Evolutionary conservation across 2,888 invertebrate genomes (phyloP).

Genomic region (Pomacea canaliculata): DNA sequence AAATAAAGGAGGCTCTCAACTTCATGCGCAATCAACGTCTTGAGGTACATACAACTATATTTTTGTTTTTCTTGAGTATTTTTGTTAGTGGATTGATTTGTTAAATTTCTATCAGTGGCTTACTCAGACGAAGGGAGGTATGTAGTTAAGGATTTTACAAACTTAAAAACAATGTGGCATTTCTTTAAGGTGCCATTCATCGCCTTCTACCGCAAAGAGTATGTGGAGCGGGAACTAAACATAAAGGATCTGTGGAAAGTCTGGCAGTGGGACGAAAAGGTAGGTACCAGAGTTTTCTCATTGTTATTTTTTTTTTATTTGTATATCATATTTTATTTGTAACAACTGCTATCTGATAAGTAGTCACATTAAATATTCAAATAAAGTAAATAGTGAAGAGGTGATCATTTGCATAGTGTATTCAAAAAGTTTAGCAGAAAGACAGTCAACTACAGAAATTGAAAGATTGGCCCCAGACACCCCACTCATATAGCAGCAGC

Average conservation of each 20-base stretch:
- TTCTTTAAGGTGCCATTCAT: slow-evolving; percentile 88
- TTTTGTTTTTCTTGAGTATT: not conserved
- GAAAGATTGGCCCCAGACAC: too few species aligned
- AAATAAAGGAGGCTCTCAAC: slow-evolving; percentile 93
- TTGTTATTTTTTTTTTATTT: too few species aligned
- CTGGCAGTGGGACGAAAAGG: slow-evolving; percentile 94
- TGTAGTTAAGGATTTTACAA: not conserved
- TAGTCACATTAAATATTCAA: too few species aligned
- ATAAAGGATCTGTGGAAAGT: slow-evolving; percentile 98
- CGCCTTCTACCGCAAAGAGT: slow-evolving; percentile 97
- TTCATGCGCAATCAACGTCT: slow-evolving; percentile 95
- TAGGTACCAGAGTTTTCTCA: slow-evolving; percentile 57
- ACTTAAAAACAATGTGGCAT: not conserved
- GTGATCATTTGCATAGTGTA: too few species aligned
- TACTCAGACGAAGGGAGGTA: not conserved
- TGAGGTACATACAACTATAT: slow-evolving; percentile 74
- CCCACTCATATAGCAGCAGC: too few species aligned
- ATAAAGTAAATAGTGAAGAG: too few species aligned
- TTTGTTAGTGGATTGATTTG: too few species aligned
- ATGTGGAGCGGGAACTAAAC: slow-evolving; percentile 92
- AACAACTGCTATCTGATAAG: too few species aligned
- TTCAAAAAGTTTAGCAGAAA: too few species aligned
- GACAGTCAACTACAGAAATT: too few species aligned
- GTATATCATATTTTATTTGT: too few species aligned
- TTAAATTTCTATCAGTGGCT: not conserved